Evolutionary conservation across 2,888 invertebrate species (phyloP), one percentile per base, ranked within the genome.

Genomic region (Metalampra italica): DNA sequence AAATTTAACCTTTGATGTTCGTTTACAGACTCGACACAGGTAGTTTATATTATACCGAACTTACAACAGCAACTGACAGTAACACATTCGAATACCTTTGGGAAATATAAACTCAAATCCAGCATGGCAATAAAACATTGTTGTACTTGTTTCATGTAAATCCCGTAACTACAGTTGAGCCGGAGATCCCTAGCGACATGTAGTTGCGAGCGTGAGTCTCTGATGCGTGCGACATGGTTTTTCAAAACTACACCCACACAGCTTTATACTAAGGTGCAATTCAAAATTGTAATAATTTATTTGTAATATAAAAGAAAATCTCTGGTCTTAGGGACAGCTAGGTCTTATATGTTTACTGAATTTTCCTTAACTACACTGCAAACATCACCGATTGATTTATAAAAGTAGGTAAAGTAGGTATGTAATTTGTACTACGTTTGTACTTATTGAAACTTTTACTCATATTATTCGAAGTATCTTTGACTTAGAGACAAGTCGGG

Each of bases 91-190:
- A 62, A 60, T 53, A 51, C 83, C 76, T 63, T 61, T 54, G 85
- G 84, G 84, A 84, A 85, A 85, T 85, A 75, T 73, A 71, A 75
- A 78, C 67, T 74, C 67, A 80, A 80, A 80, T 82, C 75, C 70
- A 67, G 59, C 62, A 51, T 46, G 52, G 66, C 71, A 74, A 80
- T 81, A 80, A 81, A 83, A 84, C 79, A 78, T 77, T 78, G 82
- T 79, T 79, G 72, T 69, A 68, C 75, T 70, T 78, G 77, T 75
- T 75, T 60, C 75, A 79, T 80, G 79, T 79, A 82, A 82, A 83
- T 81, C 77, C 76, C 70, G 73, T 76, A 77, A 80, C 78, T 74
- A 75, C 73, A 59, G 71, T 75, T 72, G 78, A 75, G 73, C 70
- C 63, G 50, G 52, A 54, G 57, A 57, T 71, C 76, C 71, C 78